Conservation (phyloP, 2,113 vertebrate genomes). For the Hemibagrus wyckioides region DNA sequence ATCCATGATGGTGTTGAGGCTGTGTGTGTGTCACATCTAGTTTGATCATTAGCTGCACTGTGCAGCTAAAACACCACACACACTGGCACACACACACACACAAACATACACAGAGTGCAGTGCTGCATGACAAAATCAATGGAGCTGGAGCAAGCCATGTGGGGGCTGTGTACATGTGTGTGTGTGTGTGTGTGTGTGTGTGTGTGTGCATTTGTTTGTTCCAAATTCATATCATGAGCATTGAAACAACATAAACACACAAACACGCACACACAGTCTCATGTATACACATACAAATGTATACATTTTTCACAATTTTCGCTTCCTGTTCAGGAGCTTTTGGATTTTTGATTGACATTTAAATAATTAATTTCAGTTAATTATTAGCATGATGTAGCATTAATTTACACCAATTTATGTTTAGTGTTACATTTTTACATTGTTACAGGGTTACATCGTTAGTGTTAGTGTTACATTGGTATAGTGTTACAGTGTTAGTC, state of each 20-base stretch:
- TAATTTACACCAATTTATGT: neutral
- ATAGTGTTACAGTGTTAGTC: too few relatives aligned
- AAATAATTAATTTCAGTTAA: neutral
- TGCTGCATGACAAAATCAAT: conserved; percentile 70
- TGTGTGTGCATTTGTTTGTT: conserved; percentile 28
- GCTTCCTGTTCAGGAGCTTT: neutral
- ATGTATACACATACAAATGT: neutral
- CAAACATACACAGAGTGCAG: conserved; percentile 16
- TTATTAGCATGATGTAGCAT: neutral
- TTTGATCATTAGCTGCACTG: neutral
- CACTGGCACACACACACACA: conserved; percentile 38
- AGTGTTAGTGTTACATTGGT: too few relatives aligned
- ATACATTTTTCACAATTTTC: neutral
- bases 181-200: conserved; percentile 30
- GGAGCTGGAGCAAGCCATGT: conserved; percentile 62
- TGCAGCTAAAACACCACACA: neutral
- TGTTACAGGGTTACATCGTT: too few relatives aligned
- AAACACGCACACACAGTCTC: too few relatives aligned
- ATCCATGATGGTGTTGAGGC: too few relatives aligned
- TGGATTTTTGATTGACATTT: neutral
- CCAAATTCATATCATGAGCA: neutral
- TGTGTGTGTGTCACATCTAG: neutral
- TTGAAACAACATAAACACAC: too few relatives aligned
- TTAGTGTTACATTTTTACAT: too few relatives aligned
- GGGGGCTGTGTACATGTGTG: conserved; percentile 21